Conservation (phyloP, 2,113 vertebrate genomes). For the Hypocryptadius cinnamomeus region DNA sequence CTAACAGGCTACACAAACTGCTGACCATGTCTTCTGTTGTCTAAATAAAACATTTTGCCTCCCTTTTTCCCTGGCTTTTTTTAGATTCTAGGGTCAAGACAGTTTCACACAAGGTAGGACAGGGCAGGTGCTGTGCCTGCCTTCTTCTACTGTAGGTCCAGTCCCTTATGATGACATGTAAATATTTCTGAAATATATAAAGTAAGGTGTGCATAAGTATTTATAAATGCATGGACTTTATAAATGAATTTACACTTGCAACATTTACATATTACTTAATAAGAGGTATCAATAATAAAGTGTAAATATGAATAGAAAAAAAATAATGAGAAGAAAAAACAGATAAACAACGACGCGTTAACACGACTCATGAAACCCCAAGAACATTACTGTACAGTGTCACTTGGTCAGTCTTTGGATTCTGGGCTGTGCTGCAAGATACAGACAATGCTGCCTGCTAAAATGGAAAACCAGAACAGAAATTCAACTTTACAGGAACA, state of each 20-base stretch:
- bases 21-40: background rate
- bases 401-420: background rate
- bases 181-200: background rate
- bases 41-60: background rate
- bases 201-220: background rate
- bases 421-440: background rate
- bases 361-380: background rate
- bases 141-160: background rate
- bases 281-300: background rate
- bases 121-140: rapidly evolving
- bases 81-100: background rate
- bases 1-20: background rate
- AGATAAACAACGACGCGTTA: background rate
- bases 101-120: background rate
- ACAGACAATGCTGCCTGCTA: background rate
- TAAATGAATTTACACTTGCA: background rate
- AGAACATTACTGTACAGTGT: background rate
- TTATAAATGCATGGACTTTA: background rate
- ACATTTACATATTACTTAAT: background rate
- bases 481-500: background rate
- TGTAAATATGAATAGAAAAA: background rate
- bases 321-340: background rate
- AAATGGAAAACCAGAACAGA: background rate
- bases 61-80: background rate
- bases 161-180: background rate